Evolutionary conservation across 2,797 vertebrate species (phyloP), one percentile per base, ranked within the genome.

Genomic region (Sebastes kiyomatsui): DNA sequence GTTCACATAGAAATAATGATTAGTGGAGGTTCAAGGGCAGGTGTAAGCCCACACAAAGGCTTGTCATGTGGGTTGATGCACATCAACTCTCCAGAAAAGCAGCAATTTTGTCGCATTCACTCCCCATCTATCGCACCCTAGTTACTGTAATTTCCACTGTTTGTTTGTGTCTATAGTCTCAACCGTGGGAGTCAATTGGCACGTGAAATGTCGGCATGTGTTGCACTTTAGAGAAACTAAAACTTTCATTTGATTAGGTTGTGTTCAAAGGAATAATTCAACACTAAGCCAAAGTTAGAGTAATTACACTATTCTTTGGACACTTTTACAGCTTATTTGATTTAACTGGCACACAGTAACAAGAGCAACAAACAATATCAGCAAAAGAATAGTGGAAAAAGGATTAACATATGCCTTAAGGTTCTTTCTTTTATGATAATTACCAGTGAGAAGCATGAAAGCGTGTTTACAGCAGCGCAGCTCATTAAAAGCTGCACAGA

Each of bases 401-500:
- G 67, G 28, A 77, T 79, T 35, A 77, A 81, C 64, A 76, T 75
- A 25, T 74, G 79, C 84, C 77, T 86, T 22, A 38, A 80, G 77
- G 79, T 60, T 85, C 66, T 70, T 83, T 75, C 77, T 75, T 77
- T 87, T 56, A 81, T 78, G 72, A 71, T 83, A 79, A 87, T 91
- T 82, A 79, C 68, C 73, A 25, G 30, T 73, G 69, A 67, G 80
- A 88, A 77, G 62, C 75, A 84, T 82, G 73, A 75, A 81, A 81
- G 78, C 46, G 18, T 89, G 90, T 90, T 88, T 88, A 87, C 87
- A 79, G 75, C 84, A 60, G 73, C 32, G 0, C 61, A 18, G 71
- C 89, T 93, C 91, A 92, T 93, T 92, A 92, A 88, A 84, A 81
- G 74, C 77, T 81, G 82, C 75, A 67, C 77, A 72, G 59, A 77